Evolutionary conservation across 2,113 vertebrate genomes (phyloP).

Genomic region (Rhinopithecus roxellana): DNA sequence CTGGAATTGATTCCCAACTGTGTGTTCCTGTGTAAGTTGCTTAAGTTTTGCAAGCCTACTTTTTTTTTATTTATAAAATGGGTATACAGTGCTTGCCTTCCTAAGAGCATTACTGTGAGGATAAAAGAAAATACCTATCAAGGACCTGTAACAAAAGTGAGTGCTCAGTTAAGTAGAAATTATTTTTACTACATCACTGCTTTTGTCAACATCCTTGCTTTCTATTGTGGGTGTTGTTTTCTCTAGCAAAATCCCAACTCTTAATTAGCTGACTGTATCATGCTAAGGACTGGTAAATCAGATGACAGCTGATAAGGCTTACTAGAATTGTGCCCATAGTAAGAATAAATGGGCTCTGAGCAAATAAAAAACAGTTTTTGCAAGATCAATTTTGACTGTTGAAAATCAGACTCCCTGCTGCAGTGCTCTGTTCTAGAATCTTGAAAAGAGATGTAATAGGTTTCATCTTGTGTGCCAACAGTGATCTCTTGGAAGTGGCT

Average conservation of each 20-base stretch:
- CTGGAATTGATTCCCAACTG: not conserved
- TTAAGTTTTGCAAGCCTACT: not conserved
- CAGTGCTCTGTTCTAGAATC: not conserved
- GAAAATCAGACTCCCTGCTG: not conserved
- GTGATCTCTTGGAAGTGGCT: not conserved
- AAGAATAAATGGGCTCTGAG: not conserved
- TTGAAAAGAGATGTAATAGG: not conserved
- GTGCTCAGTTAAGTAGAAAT: slow-evolving; percentile 1
- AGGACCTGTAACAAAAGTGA: not conserved
- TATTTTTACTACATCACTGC: not conserved
- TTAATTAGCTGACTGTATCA: slow-evolving; percentile 5
- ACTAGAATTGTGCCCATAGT: not conserved
- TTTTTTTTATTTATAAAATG: slow-evolving; percentile 22
- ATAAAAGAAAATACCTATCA: not conserved
- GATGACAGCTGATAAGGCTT: not conserved
- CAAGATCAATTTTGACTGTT: not conserved
- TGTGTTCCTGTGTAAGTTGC: not conserved
- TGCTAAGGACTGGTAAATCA: not conserved
- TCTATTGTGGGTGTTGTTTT: not conserved
- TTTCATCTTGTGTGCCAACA: not conserved
- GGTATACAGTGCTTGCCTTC: not conserved
- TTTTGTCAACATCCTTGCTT: not conserved
- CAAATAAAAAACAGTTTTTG: slow-evolving; percentile 38
- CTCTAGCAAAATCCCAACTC: not conserved
- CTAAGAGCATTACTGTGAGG: not conserved